Conservation (phyloP, 2,113 vertebrate species). For the Alethe diademata region DNA sequence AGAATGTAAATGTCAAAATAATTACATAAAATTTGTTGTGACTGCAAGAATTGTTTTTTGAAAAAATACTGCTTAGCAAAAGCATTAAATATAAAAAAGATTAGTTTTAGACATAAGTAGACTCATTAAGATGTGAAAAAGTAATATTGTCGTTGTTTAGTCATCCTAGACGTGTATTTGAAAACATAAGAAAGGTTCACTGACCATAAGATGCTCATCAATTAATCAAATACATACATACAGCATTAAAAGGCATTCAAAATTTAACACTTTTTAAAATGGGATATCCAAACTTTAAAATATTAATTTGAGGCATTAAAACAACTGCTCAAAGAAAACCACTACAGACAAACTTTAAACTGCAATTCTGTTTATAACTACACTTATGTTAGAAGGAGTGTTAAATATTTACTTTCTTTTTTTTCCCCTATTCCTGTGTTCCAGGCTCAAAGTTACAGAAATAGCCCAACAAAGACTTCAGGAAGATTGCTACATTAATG, state of each 20-base stretch:
- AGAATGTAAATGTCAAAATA: constrained; percentile 34
- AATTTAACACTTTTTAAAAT: neutral
- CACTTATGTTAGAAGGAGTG: neutral
- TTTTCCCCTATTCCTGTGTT: neutral
- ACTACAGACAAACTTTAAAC: neutral
- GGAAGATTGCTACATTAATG: neutral
- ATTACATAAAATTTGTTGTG: neutral
- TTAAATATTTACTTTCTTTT: neutral
- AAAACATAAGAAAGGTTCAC: neutral
- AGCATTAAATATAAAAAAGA: neutral
- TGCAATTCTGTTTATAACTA: neutral
- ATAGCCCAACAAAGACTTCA: neutral
- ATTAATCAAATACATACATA: neutral
- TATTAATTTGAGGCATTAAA: neutral
- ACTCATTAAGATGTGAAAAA: neutral
- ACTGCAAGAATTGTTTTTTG: neutral
- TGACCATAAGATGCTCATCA: neutral
- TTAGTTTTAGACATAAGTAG: neutral
- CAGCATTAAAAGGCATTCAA: neutral
- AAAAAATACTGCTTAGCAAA: neutral
- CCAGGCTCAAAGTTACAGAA: neutral
- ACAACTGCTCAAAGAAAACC: neutral
- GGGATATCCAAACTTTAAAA: neutral
- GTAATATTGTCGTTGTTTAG: neutral
- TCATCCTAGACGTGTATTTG: neutral